A percentile compares a stretch with the other conserved stretches of the same genome.
These are phyloP conservation scores for Oryzias melastigma DNA, from an alignment of 2,113 vertebrate genomes.

Conservation along the genomic window DNA sequence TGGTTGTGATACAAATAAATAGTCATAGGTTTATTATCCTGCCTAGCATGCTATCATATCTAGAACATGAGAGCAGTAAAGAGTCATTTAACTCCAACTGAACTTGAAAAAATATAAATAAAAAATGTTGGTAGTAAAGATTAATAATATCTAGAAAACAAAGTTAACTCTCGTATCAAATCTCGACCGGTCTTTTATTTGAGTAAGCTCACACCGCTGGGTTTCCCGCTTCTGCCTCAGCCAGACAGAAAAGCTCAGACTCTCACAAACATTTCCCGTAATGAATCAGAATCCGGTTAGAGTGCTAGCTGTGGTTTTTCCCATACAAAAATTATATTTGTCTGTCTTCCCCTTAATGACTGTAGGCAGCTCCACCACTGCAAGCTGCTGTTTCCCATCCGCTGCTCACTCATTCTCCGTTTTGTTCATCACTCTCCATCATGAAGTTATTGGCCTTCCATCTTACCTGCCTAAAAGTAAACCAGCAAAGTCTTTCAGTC, in stretches of 20 bases:
- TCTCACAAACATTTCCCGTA: conserved; percentile 63
- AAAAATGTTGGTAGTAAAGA: too few relatives aligned
- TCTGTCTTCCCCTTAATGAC: conserved; percentile 45
- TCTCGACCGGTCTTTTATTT: background rate
- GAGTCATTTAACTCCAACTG: background rate
- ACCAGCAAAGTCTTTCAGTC: conserved; percentile 1
- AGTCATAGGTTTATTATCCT: conserved; percentile 13
- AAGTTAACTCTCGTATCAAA: background rate
- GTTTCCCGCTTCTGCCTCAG: conserved; percentile 11
- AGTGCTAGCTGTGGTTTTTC: conserved; percentile 55
- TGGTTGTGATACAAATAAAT: conserved; percentile 41
- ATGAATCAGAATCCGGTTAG: conserved; percentile 51
- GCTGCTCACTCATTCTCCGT: conserved; percentile 11
- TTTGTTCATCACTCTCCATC: conserved; percentile 27
- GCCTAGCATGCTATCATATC: conserved; percentile 30
- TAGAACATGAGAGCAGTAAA: conserved; percentile 30
- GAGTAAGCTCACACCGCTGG: background rate
- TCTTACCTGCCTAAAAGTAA: conserved; percentile 4
- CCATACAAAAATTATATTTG: conserved; percentile 31
- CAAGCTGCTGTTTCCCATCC: conserved; percentile 37
- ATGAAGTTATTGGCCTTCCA: background rate
- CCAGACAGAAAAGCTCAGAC: conserved; percentile 21
- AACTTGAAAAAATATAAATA: background rate
- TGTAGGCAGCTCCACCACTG: conserved; percentile 33
- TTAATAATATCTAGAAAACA: too few relatives aligned